Evolutionary conservation across 2,888 invertebrate genomes (phyloP).

Genomic region (Morpho achilles): DNA sequence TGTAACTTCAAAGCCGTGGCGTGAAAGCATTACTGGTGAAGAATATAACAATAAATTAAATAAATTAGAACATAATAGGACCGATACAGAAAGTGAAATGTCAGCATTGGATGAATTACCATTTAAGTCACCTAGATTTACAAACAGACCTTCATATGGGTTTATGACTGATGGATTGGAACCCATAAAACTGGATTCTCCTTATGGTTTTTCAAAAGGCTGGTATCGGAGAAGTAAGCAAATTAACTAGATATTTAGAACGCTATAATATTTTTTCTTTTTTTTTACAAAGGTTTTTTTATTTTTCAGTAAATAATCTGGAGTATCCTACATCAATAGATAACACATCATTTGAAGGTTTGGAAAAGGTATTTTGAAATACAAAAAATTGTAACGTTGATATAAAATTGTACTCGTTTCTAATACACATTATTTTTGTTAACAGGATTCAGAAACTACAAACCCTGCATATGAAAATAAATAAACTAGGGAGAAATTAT

Average conservation of each 20-base stretch:
- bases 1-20: conserved; percentile 86
- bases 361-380: conserved; percentile 28
- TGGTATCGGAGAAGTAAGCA: conserved; percentile 72
- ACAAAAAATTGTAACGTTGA: too few relatives aligned
- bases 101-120: conserved; percentile 48
- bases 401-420: too few relatives aligned
- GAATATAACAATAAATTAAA: conserved; percentile 49
- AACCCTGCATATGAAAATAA: not conserved
- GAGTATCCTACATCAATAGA: conserved; percentile 57
- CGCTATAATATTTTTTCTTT: not conserved
- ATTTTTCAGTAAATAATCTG: conserved; percentile 79
- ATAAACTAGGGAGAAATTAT: conserved; percentile 17
- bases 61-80: conserved; percentile 57
- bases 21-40: conserved; percentile 46
- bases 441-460: conserved; percentile 8
- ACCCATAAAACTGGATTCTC: conserved; percentile 51
- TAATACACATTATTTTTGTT: too few relatives aligned
- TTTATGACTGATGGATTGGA: conserved; percentile 56
- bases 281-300: too few relatives aligned
- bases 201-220: conserved; percentile 60
- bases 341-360: conserved; percentile 56
- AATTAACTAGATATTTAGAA: conserved; percentile 3
- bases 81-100: conserved; percentile 39
- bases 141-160: conserved; percentile 78
- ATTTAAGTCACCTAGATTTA: conserved; percentile 75